Base-by-base conservation (phyloP, 1,140 invertebrate species). In the Diorhabda elongata region DNA sequence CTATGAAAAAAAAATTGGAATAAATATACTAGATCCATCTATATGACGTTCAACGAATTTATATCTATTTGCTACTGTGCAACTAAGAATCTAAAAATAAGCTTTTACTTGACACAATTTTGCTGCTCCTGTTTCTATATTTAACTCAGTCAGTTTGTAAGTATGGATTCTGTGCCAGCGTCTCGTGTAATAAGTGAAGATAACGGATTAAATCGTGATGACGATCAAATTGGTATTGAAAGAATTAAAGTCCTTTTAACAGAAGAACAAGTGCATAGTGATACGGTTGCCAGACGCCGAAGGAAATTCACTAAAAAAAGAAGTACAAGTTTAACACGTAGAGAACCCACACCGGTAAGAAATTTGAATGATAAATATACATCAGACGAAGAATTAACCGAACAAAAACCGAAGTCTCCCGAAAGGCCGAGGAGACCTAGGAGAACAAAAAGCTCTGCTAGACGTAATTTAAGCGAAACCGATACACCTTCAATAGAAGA, bases 301-400 rank as follows among this genome's bases (percentile, higher is more conserved):
- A 79, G 85, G 74, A 84, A 82, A 70, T 80, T 85, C 44, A 84
- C 84, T 0, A 86, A 85, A 76, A 85, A 83, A 79, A 80, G 82
- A 75, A 67, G 82, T 78, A 71, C 75, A 74, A 65, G 78, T 80
- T n/a, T 81, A 78, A 69, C 65, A 9, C 74, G 68, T 68, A 73
- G 79, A 6, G 78, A 78, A 58, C 68, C 72, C 58, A 80, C 79
- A 11, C 79, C 79, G 5, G 59, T 72, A 4, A 71, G 77, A 68
- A 70, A 74, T 66, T n/a, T 70, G 7, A 61, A 63, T 3, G 67
- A 63, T 56, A 66, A 71, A 52, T 8, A 41, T 4, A 73, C 59
- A 3, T 72, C 68, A 5, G 59, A 61, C 41, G 74, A 76, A 47
- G 75, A 74, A 5, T 69, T 74, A 42, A 64, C 58, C 5, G 68